These are phyloP conservation scores for Sebastiscus tertius DNA, from an alignment of 2,797 vertebrate species.

Conservation along the genomic window DNA sequence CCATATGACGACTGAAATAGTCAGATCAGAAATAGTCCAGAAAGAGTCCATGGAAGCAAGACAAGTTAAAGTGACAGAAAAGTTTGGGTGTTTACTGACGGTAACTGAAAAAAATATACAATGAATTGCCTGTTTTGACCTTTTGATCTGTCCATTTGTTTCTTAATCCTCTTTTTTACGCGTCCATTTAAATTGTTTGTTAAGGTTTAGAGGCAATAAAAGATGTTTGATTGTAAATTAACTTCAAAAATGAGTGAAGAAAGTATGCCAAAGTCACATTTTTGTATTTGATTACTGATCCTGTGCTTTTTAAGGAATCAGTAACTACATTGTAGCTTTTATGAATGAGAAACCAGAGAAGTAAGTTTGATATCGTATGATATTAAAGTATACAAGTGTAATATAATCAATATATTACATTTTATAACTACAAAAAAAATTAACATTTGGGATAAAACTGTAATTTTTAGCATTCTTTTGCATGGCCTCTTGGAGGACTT, in stretches of 20 bases:
- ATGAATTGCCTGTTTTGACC: not conserved
- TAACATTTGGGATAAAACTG: not conserved
- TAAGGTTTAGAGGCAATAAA: not conserved
- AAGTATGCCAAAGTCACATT: not conserved
- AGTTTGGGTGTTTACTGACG: not conserved
- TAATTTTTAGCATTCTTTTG: not conserved
- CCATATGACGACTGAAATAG: too few relatives aligned
- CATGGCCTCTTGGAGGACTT: not conserved
- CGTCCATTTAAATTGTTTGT: not conserved
- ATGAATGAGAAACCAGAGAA: not conserved
- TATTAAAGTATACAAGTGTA: not conserved
- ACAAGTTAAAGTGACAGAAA: too few relatives aligned
- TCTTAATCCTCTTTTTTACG: not conserved
- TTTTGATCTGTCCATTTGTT: not conserved
- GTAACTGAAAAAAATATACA: not conserved
- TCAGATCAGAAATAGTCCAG: too few relatives aligned
- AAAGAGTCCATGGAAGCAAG: too few relatives aligned
- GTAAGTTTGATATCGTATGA: not conserved
- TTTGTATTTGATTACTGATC: not conserved
- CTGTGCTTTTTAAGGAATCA: not conserved
- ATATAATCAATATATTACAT: not conserved
- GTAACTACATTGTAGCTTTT: not conserved
- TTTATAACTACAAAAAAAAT: not conserved
- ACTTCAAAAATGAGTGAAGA: not conserved
- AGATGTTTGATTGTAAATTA: not conserved